These are phyloP conservation scores for Muscidifurax raptorellus DNA, from an alignment of 1,140 invertebrate species.

Conservation along the genomic window DNA sequence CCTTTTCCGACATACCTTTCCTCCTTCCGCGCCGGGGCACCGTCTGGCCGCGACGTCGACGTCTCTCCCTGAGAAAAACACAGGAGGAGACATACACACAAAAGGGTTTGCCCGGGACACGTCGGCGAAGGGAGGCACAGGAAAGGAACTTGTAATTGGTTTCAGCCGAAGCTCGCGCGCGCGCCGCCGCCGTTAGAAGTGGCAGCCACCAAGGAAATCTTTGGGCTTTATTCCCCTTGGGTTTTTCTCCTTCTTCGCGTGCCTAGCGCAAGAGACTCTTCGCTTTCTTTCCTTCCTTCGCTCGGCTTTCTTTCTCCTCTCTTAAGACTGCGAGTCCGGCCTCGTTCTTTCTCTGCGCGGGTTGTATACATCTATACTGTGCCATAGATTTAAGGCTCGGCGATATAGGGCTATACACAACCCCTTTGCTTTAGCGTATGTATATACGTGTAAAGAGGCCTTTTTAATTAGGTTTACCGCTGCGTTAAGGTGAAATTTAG, in stretches of 20 bases:
- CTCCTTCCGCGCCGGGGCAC: not conserved
- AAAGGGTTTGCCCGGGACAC: constrained; percentile 32
- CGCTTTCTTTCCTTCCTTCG: not conserved
- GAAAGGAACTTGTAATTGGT: constrained; percentile 53
- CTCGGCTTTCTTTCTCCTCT: not conserved
- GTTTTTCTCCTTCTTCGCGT: constrained; percentile 24
- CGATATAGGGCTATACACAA: too few species aligned
- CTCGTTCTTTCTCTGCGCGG: not conserved
- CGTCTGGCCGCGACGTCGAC: constrained; percentile 31
- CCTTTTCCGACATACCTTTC: not conserved
- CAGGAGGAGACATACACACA: constrained; percentile 24
- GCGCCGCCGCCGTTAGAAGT: constrained; percentile 26
- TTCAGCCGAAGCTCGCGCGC: constrained; percentile 15
- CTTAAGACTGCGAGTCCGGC: not conserved
- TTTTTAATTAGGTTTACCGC: too few species aligned
- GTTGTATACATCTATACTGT: too few species aligned
- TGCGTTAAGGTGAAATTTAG: too few species aligned
- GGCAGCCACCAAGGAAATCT: constrained; percentile 54
- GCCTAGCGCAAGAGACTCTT: not conserved
- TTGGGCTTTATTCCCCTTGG: constrained; percentile 47
- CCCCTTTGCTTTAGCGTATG: too few species aligned
- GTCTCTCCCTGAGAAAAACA: constrained; percentile 35
- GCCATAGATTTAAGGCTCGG: constrained; percentile 1
- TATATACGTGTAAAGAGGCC: too few species aligned
- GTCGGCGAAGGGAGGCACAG: constrained; percentile 1